Conservation (phyloP, 1,140 invertebrate genomes). For the Trichonephila clavipes region DNA sequence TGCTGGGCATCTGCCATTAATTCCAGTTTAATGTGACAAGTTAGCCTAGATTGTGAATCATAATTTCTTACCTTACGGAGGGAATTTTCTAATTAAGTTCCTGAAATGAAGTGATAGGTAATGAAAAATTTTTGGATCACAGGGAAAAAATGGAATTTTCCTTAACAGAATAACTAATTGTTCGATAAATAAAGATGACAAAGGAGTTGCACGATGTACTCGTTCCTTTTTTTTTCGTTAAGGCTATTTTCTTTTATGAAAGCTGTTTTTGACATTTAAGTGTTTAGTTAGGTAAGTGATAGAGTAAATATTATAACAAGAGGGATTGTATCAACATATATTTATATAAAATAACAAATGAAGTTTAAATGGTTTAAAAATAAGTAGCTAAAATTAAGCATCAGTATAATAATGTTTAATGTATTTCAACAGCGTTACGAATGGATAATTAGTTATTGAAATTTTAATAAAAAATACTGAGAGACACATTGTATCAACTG, state of each 20-base stretch:
- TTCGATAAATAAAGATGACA: conserved; percentile 2
- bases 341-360: no score
- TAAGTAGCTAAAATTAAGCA: no score
- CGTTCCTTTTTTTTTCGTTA: not conserved
- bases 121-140: not conserved
- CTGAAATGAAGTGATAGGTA: conserved; percentile 18
- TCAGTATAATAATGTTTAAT: no score
- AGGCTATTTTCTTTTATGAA: not conserved
- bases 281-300: no score
- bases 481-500: no score
- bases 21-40: conserved; percentile 60
- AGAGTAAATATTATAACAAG: no score
- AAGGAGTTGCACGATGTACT: not conserved
- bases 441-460: no score
- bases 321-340: no score
- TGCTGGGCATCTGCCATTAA: conserved; percentile 44
- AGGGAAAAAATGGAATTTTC: not conserved
- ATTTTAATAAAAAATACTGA: no score
- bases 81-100: conserved; percentile 64
- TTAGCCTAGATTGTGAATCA: conserved; percentile 64
- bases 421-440: no score
- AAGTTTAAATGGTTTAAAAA: no score
- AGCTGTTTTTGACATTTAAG: no score
- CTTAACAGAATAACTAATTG: not conserved
- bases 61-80: conserved; percentile 16